Percentiles rank a stretch among this genome's conserved stretches.
Evolutionary conservation across 2,888 invertebrate species (phyloP).

Genomic region (Oxyscelio sp.): DNA sequence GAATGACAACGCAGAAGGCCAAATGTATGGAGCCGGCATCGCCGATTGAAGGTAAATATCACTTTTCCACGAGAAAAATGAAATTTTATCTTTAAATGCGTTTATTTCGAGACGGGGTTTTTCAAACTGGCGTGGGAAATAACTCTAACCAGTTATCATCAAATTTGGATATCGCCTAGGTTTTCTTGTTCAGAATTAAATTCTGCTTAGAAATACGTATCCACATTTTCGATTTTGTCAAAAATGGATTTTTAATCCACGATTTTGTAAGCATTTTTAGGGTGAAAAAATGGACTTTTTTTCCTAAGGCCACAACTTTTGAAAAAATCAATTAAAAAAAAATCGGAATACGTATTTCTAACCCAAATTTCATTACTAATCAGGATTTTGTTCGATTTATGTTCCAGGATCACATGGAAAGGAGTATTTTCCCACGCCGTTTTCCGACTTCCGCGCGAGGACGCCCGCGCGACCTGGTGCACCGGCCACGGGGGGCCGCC

Average conservation of each 20-base stretch:
- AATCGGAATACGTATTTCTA: constrained; percentile 13
- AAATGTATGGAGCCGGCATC: too few relatives aligned
- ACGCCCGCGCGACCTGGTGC: too few relatives aligned
- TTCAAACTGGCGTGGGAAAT: constrained; percentile 35
- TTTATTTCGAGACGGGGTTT: constrained; percentile 34
- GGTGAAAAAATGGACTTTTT: constrained; percentile 32
- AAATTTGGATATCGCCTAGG: constrained; percentile 9
- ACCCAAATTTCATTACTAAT: constrained; percentile 12
- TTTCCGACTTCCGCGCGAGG: not conserved
- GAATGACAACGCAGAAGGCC: too few relatives aligned
- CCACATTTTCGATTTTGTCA: constrained; percentile 29
- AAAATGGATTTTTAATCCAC: too few relatives aligned
- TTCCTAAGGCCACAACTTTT: constrained; percentile 20
- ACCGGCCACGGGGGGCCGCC: constrained; percentile 4
- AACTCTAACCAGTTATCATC: constrained; percentile 13
- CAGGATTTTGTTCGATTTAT: constrained; percentile 1
- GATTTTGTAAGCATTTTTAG: constrained; percentile 33
- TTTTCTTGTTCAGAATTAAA: constrained; percentile 18
- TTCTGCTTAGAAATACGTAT: too few relatives aligned
- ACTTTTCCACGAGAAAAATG: constrained; percentile 19
- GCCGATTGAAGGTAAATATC: too few relatives aligned
- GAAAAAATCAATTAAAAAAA: constrained; percentile 4
- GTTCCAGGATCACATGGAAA: constrained; percentile 9
- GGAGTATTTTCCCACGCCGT: not conserved
- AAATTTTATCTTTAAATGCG: constrained; percentile 32